Evolutionary conservation across 2,888 invertebrate genomes (phyloP).

Genomic region (Rotaria socialis): DNA sequence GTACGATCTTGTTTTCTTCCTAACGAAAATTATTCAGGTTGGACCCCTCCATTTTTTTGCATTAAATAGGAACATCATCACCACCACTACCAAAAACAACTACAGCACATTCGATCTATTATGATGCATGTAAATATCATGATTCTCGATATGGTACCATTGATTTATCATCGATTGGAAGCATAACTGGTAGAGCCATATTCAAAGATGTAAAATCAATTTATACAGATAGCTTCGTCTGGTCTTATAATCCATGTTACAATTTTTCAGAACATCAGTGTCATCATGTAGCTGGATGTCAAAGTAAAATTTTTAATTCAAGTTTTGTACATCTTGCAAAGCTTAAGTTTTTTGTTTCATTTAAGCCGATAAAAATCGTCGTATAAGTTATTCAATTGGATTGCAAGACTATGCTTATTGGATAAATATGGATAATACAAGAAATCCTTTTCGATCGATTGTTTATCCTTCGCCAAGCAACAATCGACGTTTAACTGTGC

Average conservation of each 20-base stretch:
- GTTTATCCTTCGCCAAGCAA: background rate
- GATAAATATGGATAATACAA: background rate
- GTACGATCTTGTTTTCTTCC: background rate
- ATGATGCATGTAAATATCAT: background rate
- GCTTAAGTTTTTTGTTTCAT: background rate
- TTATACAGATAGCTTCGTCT: background rate
- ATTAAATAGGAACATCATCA: background rate
- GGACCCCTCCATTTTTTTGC: background rate
- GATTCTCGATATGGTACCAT: background rate
- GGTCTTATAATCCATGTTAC: constrained; percentile 36
- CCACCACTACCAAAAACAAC: no score
- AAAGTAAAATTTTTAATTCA: background rate
- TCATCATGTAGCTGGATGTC: background rate
- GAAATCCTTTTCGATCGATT: background rate
- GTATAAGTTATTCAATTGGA: background rate
- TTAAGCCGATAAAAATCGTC: background rate
- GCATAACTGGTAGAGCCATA: background rate
- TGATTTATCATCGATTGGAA: constrained; percentile 9
- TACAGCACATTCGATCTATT: background rate
- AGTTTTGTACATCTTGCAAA: no score
- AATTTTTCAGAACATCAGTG: background rate
- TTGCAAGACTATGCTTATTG: background rate
- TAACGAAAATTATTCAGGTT: background rate
- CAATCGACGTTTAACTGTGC: background rate
- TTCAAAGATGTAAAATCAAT: background rate